Conservation (phyloP, 2,113 vertebrate genomes). For the Hylia prasina region DNA sequence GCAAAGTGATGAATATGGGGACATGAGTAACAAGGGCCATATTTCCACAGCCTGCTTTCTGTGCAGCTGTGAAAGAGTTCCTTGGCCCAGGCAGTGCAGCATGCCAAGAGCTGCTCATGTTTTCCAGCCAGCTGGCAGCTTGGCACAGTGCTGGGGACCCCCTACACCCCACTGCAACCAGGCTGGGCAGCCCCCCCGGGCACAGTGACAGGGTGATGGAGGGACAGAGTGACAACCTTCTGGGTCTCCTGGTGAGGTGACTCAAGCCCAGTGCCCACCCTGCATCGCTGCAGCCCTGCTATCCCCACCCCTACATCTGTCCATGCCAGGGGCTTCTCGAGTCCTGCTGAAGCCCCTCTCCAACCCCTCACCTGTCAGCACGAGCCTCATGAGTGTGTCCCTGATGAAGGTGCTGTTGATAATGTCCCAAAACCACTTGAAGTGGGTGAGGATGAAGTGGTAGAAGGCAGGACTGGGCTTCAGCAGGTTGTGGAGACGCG, state of each 20-base stretch:
- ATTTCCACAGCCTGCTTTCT: neutral
- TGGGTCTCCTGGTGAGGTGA: neutral
- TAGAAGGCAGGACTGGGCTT: conserved; percentile 77
- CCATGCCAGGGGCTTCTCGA: accelerated
- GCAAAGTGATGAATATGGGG: neutral
- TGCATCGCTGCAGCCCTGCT: accelerated
- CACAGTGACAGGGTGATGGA: neutral
- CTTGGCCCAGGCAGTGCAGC: accelerated
- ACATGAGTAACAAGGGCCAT: neutral
- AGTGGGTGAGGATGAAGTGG: conserved; percentile 88
- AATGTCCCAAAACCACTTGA: conserved; percentile 86
- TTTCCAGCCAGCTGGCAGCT: neutral
- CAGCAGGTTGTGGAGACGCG: conserved; percentile 70
- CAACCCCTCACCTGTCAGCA: conserved; percentile 78
- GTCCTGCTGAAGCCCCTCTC: neutral
- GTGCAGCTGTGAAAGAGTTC: neutral
- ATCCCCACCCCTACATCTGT: neutral
- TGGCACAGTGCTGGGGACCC: neutral
- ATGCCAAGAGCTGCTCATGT: neutral
- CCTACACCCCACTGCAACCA: neutral
- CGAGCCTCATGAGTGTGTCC: conserved; percentile 80
- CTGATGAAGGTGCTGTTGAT: conserved; percentile 85
- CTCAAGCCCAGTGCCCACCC: accelerated
- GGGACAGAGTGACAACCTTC: neutral
- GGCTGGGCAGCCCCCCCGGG: accelerated